Evolutionary conservation across 2,113 vertebrate species (phyloP).

Genomic region (Martes martes): DNA sequence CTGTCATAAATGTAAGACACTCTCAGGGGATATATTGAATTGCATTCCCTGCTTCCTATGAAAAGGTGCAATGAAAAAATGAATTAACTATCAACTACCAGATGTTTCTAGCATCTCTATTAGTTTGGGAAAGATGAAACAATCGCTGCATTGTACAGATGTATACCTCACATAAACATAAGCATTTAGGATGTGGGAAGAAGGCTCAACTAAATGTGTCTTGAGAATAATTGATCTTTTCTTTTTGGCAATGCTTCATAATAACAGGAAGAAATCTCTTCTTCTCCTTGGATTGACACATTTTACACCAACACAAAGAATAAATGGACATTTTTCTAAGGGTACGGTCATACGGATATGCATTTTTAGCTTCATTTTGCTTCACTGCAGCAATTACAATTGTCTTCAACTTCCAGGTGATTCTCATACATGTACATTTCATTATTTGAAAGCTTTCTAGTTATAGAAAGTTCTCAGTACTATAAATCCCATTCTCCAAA

Average conservation of each 20-base stretch:
- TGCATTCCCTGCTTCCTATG: constrained; percentile 78
- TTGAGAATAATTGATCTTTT: constrained; percentile 69
- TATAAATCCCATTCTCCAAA: not conserved
- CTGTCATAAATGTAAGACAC: constrained; percentile 80
- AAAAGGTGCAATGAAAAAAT: constrained; percentile 82
- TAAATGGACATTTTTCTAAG: constrained; percentile 33
- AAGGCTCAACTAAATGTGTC: constrained; percentile 55
- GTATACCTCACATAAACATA: constrained; percentile 80
- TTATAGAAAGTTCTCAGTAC: not conserved
- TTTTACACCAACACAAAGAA: constrained; percentile 52
- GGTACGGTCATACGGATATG: not conserved
- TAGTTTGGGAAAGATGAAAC: constrained; percentile 81
- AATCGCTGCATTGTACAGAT: constrained; percentile 83
- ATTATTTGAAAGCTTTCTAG: constrained; percentile 40
- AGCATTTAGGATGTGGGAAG: constrained; percentile 50
- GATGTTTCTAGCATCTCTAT: constrained; percentile 84
- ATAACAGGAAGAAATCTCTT: constrained; percentile 64
- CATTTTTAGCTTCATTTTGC: constrained; percentile 53
- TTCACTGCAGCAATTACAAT: constrained; percentile 53
- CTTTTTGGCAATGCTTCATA: constrained; percentile 53
- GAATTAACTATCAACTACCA: constrained; percentile 83
- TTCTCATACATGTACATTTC: not conserved
- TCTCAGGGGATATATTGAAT: constrained; percentile 82
- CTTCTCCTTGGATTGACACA: constrained; percentile 41
- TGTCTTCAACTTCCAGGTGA: constrained; percentile 60